Conservation (phyloP, 2,113 vertebrate genomes). For the Anas platyrhynchos region DNA sequence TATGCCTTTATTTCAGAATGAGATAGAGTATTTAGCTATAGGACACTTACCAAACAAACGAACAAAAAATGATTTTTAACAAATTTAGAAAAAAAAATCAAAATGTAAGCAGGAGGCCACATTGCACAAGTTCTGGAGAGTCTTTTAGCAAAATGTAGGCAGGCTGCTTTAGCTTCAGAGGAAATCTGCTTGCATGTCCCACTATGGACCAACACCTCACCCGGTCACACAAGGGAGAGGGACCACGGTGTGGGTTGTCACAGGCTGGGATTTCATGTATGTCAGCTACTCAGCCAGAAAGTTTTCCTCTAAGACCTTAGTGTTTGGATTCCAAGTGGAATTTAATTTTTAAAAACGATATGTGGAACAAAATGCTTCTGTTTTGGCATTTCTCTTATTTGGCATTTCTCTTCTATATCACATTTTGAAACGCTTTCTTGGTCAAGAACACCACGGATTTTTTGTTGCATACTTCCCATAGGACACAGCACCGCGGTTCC, state of each 20-base stretch:
- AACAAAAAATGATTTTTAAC: not conserved
- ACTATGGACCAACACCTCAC: not conserved
- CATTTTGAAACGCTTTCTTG: not conserved
- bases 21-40: not conserved
- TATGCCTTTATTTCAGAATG: not conserved
- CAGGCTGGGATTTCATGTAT: not conserved
- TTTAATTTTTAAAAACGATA: not conserved
- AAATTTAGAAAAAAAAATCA: not conserved
- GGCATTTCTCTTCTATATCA: not conserved
- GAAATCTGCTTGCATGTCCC: not conserved
- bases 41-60: not conserved
- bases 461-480: not conserved
- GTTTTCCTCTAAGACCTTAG: not conserved
- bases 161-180: not conserved
- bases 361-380: not conserved
- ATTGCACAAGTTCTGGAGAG: not conserved
- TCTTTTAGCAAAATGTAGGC: not conserved
- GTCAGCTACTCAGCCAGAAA: not conserved
- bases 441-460: not conserved
- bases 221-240: accelerated
- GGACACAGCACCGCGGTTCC: not conserved
- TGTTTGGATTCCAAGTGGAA: not conserved
- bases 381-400: not conserved
- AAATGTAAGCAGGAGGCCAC: not conserved
- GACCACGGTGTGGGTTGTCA: not conserved